Percentiles rank a stretch among this genome's conserved stretches.
Conservation (phyloP, 1,140 invertebrate species). For the Adelges cooleyi region DNA sequence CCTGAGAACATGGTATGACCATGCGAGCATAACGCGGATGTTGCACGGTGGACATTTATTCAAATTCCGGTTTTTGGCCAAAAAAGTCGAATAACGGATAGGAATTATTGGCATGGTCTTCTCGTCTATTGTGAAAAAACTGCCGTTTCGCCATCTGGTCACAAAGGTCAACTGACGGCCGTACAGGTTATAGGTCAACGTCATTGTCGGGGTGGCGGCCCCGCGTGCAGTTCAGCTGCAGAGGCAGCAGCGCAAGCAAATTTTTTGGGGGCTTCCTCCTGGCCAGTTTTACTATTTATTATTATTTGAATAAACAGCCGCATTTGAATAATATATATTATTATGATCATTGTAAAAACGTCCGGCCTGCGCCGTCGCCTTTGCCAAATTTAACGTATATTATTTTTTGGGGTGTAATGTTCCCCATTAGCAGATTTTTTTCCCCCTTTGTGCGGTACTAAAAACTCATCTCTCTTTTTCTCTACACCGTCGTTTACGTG, state of each 20-base stretch:
- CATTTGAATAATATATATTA: conserved; percentile 20
- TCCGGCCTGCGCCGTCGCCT: background rate
- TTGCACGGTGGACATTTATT: background rate
- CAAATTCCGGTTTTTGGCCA: conserved; percentile 7
- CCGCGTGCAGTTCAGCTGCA: conserved; percentile 6
- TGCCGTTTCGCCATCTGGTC: conserved; percentile 23
- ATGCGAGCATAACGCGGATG: background rate
- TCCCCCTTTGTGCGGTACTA: background rate
- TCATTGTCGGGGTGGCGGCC: background rate
- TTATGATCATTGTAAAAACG: conserved; percentile 12
- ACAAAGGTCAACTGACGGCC: background rate
- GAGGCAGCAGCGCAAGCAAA: conserved; percentile 1
- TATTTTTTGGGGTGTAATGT: conserved; percentile 28
- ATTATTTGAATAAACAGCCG: conserved; percentile 24
- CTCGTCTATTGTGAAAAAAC: conserved; percentile 14
- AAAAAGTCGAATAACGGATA: background rate
- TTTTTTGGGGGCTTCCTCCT: conserved; percentile 3
- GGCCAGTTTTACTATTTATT: background rate
- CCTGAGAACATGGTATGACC: no score
- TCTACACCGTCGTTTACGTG: background rate
- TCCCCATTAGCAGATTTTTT: conserved; percentile 24
- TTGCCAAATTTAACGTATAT: conserved; percentile 16
- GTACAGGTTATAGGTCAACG: conserved; percentile 27
- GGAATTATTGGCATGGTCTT: background rate
- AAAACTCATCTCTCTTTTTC: conserved; percentile 1